Evolutionary conservation across 2,888 invertebrate species (phyloP).

Genomic region (Tortrix viridana): DNA sequence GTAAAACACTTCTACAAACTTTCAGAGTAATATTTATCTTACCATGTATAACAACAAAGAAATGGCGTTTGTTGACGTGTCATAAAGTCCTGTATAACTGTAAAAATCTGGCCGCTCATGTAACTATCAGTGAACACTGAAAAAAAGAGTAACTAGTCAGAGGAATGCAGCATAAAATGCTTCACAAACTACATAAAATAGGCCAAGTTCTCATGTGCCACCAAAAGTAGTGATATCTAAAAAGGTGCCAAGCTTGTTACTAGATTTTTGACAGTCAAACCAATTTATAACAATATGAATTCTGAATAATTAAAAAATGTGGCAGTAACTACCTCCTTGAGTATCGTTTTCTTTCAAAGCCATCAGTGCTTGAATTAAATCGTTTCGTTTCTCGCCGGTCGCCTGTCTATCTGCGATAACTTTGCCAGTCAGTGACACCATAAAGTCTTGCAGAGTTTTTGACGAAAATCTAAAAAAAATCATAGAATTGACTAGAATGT

Average conservation of each 20-base stretch:
- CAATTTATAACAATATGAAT: no score
- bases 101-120: conserved; percentile 22
- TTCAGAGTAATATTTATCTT: neutral
- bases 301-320: no score
- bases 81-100: conserved; percentile 22
- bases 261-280: no score
- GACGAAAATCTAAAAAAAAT: conserved; percentile 12
- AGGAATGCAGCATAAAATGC: no score
- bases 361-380: conserved; percentile 21
- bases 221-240: no score
- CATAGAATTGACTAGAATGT: no score
- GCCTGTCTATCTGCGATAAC: conserved; percentile 16
- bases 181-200: no score
- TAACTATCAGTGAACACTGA: conserved; percentile 23
- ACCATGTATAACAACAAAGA: conserved; percentile 5
- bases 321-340: conserved; percentile 21
- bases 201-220: no score
- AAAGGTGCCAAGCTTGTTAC: no score
- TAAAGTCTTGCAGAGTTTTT: conserved; percentile 4
- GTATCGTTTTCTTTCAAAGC: conserved; percentile 29
- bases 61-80: conserved; percentile 22
- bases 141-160: neutral
- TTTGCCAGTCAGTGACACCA: conserved; percentile 14
- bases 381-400: conserved; percentile 26
- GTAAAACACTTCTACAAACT: no score